phyloP scores from a whole-genome alignment of 2,113 vertebrate species.

The Tetrao urogallus region DNA sequence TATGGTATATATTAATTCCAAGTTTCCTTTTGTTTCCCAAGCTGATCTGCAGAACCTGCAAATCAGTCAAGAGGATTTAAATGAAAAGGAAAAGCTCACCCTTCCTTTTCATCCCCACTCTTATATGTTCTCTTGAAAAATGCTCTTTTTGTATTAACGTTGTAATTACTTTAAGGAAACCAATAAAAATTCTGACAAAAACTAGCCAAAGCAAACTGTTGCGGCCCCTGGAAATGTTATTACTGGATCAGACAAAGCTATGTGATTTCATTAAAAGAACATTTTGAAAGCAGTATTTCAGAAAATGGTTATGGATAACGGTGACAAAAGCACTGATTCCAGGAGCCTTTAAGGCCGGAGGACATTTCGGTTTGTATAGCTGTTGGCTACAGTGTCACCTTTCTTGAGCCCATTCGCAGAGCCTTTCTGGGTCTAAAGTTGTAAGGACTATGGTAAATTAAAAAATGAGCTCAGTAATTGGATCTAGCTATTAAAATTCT shows the following conservation, averaged over 20 bases:
- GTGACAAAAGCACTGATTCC: background rate
- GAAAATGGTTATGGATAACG: background rate
- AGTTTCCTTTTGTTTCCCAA: background rate
- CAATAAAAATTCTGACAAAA: background rate
- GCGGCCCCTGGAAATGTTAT: slow-evolving; percentile 26
- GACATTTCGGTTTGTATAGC: background rate
- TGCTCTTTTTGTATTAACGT: background rate
- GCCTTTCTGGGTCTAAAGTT: background rate
- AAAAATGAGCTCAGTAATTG: slow-evolving; percentile 13
- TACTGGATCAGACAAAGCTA: slow-evolving; percentile 13
- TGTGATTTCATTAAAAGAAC: background rate
- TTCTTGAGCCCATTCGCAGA: background rate
- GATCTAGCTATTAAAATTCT: slow-evolving; percentile 36
- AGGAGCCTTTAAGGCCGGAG: background rate
- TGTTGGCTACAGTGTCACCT: background rate
- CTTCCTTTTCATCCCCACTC: background rate
- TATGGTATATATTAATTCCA: background rate
- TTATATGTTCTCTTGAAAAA: background rate
- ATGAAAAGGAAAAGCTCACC: background rate
- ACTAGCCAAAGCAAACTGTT: background rate
- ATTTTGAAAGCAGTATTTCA: background rate
- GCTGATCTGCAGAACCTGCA: background rate
- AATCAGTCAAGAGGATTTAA: background rate
- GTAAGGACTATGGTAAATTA: background rate
- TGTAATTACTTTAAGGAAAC: slow-evolving; percentile 10